Conservation (phyloP, 1,140 invertebrate species). For the Grapholita molesta region DNA sequence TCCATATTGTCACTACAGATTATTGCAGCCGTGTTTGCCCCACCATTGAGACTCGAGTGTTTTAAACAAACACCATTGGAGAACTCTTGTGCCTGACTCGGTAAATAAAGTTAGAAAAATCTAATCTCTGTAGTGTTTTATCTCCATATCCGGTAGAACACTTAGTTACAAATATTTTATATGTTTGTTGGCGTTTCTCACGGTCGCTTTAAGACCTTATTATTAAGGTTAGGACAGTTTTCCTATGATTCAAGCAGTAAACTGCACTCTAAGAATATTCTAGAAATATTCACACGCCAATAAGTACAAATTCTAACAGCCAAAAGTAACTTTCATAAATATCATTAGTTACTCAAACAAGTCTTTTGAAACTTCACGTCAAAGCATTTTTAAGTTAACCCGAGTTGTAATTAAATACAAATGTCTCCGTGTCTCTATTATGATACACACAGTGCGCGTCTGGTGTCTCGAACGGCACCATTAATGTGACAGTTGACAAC, state of each 20-base stretch:
- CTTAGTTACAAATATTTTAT: slow-evolving; percentile 38
- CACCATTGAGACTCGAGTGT: slow-evolving; percentile 59
- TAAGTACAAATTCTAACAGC: background rate
- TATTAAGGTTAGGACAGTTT: no score
- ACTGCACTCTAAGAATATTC: background rate
- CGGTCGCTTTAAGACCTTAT: no score
- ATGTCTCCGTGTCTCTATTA: slow-evolving; percentile 38
- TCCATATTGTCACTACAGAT: slow-evolving; percentile 60
- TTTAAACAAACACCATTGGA: slow-evolving; percentile 67
- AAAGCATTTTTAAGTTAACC: slow-evolving; percentile 38
- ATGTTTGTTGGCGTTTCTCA: slow-evolving; percentile 28
- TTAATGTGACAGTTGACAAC: slow-evolving; percentile 58
- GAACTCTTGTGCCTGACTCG: slow-evolving; percentile 52
- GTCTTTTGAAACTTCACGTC: slow-evolving; percentile 24
- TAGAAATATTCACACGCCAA: slow-evolving; percentile 5
- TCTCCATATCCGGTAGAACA: slow-evolving; percentile 53
- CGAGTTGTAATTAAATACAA: slow-evolving; percentile 41
- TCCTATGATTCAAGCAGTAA: background rate
- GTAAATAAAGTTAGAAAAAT: slow-evolving; percentile 65
- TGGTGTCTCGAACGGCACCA: slow-evolving; percentile 32
- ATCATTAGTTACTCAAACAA: slow-evolving; percentile 20
- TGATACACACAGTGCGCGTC: slow-evolving; percentile 23
- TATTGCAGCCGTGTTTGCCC: slow-evolving; percentile 54
- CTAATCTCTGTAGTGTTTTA: slow-evolving; percentile 64
- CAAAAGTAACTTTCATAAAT: slow-evolving; percentile 16